Evolutionary conservation across 2,113 vertebrate genomes (phyloP).

Genomic region (Rhizomys pruinosus): DNA sequence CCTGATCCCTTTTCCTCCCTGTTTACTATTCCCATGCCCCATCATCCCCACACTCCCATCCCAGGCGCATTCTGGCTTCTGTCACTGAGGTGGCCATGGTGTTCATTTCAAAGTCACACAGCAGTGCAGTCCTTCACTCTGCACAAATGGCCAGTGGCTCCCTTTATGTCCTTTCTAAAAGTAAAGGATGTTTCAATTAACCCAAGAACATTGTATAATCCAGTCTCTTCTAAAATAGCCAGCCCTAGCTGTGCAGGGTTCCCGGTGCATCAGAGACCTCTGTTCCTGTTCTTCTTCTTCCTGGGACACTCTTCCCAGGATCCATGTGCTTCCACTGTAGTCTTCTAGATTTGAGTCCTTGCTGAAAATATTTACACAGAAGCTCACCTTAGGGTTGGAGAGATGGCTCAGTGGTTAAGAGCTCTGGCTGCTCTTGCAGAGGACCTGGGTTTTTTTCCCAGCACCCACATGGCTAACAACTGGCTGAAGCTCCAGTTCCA

Average conservation of each 20-base stretch:
- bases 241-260: rapidly evolving
- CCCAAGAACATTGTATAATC: rapidly evolving
- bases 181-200: background rate
- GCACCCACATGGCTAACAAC: no score
- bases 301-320: background rate
- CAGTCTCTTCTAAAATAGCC: background rate
- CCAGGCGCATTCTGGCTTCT: no score
- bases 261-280: background rate
- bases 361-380: background rate
- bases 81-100: background rate
- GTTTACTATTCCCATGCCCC: background rate
- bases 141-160: background rate
- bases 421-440: no score
- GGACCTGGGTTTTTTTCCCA: no score
- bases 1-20: background rate
- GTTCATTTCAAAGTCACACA: background rate
- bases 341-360: background rate
- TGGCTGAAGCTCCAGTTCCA: no score
- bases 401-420: no score
- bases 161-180: background rate
- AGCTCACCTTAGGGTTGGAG: no score
- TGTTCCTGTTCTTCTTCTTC: background rate
- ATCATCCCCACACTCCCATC: background rate
- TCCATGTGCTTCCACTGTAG: background rate
- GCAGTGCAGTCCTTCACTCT: background rate